These are phyloP conservation scores for Pyrgus malvae DNA, from an alignment of 2,888 invertebrate genomes.

Conservation along the genomic window DNA sequence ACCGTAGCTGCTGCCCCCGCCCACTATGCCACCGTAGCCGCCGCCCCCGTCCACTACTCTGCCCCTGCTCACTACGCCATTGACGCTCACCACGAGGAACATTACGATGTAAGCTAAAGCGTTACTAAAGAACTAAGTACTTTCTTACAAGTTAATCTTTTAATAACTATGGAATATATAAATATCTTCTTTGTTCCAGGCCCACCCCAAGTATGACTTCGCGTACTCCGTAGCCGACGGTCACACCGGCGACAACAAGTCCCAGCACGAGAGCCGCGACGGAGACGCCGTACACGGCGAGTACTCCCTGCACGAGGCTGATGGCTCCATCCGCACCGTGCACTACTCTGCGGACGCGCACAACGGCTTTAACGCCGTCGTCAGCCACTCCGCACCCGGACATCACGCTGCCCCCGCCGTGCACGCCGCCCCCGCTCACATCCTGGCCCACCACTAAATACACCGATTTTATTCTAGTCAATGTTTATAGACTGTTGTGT, in stretches of 20 bases:
- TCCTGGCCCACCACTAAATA: constrained; percentile 33
- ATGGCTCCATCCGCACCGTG: constrained; percentile 73
- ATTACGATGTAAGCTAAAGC: constrained; percentile 6
- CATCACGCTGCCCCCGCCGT: constrained; percentile 33
- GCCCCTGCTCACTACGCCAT: constrained; percentile 33
- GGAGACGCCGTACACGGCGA: constrained; percentile 82
- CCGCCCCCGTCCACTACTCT: constrained; percentile 4
- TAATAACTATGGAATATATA: background rate
- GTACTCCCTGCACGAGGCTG: constrained; percentile 64
- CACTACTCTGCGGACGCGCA: constrained; percentile 72
- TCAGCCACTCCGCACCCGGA: constrained; percentile 38
- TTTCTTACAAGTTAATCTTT: background rate
- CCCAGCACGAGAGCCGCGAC: constrained; percentile 77
- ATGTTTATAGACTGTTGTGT: too few species aligned
- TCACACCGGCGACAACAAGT: constrained; percentile 81
- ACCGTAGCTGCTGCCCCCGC: constrained; percentile 39
- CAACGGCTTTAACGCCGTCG: constrained; percentile 52
- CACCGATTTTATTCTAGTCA: too few species aligned
- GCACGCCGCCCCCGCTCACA: constrained; percentile 30
- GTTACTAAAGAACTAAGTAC: background rate
- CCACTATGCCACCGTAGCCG: constrained; percentile 39
- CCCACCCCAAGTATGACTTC: constrained; percentile 78
- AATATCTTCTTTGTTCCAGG: constrained; percentile 48
- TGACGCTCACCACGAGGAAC: constrained; percentile 12
- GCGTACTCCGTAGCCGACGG: constrained; percentile 79